Evolutionary conservation across 2,888 invertebrate genomes (phyloP).

Genomic region (Megaustenia siamemsis): DNA sequence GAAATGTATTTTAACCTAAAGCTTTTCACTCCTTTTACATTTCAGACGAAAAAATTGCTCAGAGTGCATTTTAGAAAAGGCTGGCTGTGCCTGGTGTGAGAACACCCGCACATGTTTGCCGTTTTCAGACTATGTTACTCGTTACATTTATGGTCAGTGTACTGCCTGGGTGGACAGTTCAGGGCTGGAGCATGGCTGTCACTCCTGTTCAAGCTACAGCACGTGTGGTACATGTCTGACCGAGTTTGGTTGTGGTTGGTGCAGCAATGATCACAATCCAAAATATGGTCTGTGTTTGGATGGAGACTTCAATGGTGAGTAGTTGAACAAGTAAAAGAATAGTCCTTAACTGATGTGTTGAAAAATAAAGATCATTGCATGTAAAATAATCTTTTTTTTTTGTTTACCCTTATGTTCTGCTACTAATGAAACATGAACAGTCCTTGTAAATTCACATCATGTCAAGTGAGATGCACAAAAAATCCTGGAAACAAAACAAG

Average conservation of each 20-base stretch:
- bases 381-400: too few species aligned
- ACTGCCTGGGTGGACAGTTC: slow-evolving; percentile 91
- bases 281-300: slow-evolving; percentile 85
- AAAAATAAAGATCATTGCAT: too few species aligned
- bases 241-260: slow-evolving; percentile 95
- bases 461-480: too few species aligned
- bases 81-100: slow-evolving; percentile 97
- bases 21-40: neutral
- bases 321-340: too few species aligned
- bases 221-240: slow-evolving; percentile 84
- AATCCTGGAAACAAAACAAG: too few species aligned
- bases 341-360: too few species aligned
- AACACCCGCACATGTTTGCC: slow-evolving; percentile 94
- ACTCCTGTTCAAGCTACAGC: slow-evolving; percentile 73
- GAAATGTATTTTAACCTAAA: neutral
- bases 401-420: too few species aligned
- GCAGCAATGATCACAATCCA: slow-evolving; percentile 92
- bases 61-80: slow-evolving; percentile 87
- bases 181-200: slow-evolving; percentile 64
- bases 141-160: slow-evolving; percentile 95
- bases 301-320: slow-evolving; percentile 77
- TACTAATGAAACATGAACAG: too few species aligned
- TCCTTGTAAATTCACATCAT: too few species aligned
- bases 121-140: slow-evolving; percentile 96
- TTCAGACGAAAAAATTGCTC: slow-evolving; percentile 74